Conservation (phyloP, 2,113 vertebrate genomes). For the Centropus bengalensis region DNA sequence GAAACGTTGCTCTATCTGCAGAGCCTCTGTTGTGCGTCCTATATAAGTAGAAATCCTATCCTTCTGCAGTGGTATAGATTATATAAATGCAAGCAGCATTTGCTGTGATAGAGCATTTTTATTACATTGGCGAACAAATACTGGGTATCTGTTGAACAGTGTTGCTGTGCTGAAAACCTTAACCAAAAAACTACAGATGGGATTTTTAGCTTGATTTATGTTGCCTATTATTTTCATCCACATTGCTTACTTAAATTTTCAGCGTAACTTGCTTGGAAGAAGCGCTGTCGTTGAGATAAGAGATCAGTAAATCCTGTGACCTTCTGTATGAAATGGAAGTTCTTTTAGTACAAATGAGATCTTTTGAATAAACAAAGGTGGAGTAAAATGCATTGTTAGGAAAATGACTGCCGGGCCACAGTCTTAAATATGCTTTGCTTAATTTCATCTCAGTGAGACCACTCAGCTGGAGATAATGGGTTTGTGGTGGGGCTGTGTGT, state of each 20-base stretch:
- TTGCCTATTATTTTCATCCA: not conserved
- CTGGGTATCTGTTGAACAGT: not conserved
- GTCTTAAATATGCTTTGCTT: slow-evolving; percentile 10
- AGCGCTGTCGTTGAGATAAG: not conserved
- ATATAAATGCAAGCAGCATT: not conserved
- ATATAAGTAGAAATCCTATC: not conserved
- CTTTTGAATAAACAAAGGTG: not conserved
- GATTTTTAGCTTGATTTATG: not conserved
- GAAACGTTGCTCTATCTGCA: not conserved
- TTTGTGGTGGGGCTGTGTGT: not conserved
- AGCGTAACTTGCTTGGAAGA: not conserved
- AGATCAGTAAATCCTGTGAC: not conserved
- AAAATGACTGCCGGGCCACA: not conserved
- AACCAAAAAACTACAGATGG: not conserved
- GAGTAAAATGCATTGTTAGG: not conserved
- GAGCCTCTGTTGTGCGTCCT: not conserved
- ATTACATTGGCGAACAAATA: not conserved
- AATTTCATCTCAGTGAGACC: slow-evolving; percentile 5
- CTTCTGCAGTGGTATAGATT: not conserved
- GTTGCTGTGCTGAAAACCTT: not conserved
- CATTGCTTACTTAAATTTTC: not conserved
- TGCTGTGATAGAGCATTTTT: not conserved
- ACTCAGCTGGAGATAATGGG: not conserved
- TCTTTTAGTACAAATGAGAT: slow-evolving; percentile 7
- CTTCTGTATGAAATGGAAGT: not conserved